A percentile compares a stretch with the other conserved stretches of the same genome.
Conservation (phyloP, 92 coral and sea anemone genomes). For the Zoanthus sociatus region DNA sequence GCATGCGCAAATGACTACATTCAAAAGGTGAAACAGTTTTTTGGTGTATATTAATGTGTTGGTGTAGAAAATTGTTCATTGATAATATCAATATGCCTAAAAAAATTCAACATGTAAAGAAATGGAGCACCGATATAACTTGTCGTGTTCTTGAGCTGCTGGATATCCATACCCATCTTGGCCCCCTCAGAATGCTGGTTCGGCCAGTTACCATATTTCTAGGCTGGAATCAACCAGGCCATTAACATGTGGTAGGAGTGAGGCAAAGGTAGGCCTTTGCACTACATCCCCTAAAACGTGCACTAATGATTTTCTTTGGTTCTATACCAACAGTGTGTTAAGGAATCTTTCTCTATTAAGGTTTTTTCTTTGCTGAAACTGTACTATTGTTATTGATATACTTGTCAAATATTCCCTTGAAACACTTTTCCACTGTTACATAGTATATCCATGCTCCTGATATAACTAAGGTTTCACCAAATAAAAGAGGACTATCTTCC, state of each 20-base stretch:
- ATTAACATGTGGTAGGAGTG: constrained; percentile 7
- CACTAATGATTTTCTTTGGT: constrained; percentile 1
- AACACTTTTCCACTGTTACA: constrained; percentile 53
- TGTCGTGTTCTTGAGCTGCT: neutral
- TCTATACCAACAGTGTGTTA: neutral
- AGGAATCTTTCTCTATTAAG: constrained; percentile 24
- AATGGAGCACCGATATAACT: too few species aligned
- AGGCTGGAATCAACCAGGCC: constrained; percentile 19
- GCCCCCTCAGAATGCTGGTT: too few species aligned
- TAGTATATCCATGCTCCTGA: constrained; percentile 22
- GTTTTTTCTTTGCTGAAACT: constrained; percentile 32
- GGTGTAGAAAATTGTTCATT: too few species aligned
- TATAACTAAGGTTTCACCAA: constrained; percentile 45
- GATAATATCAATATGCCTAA: too few species aligned
- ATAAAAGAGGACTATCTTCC: constrained; percentile 20
- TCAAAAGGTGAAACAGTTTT: too few species aligned
- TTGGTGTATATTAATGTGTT: too few species aligned
- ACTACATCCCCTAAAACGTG: constrained; percentile 9
- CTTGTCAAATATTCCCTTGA: constrained; percentile 43
- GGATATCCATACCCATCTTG: too few species aligned
- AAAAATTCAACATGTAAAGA: too few species aligned
- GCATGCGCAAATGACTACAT: too few species aligned
- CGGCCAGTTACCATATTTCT: constrained; percentile 36
- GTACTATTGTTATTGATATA: constrained; percentile 47
- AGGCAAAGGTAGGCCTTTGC: constrained; percentile 18